phyloP scores from a whole-genome alignment of 2,797 vertebrate genomes.

The Amniataba percoides region DNA sequence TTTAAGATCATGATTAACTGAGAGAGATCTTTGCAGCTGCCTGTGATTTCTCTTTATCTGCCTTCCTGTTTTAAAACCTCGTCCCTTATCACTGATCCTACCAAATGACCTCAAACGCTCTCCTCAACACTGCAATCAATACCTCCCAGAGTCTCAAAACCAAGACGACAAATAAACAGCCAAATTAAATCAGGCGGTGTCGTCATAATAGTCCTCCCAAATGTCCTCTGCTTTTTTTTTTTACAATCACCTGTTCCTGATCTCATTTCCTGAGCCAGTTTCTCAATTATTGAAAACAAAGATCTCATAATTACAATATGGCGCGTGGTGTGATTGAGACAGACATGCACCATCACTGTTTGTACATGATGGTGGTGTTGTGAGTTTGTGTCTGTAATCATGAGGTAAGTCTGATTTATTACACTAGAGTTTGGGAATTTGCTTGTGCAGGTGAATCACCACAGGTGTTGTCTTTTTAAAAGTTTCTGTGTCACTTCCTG shows the following conservation, averaged over 20 bases:
- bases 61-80: not conserved
- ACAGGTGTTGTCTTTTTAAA: not conserved
- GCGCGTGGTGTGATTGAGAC: too few species aligned
- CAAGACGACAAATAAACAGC: conserved; percentile 17
- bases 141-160: conserved; percentile 17
- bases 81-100: not conserved
- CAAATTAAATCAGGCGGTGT: conserved; percentile 14
- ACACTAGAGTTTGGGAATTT: not conserved
- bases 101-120: too few species aligned
- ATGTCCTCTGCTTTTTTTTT: not conserved
- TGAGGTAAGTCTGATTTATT: not conserved
- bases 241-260: not conserved
- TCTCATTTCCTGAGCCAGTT: not conserved
- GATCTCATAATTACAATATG: not conserved
- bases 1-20: too few species aligned
- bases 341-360: too few species aligned
- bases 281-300: conserved; percentile 1
- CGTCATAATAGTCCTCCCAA: not conserved
- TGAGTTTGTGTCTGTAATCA: not conserved
- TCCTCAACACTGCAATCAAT: not conserved
- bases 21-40: too few species aligned
- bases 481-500: conserved; percentile 5
- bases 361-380: not conserved
- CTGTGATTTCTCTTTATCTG: not conserved
- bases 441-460: not conserved